A percentile compares a stretch with the other conserved stretches of the same genome.
Evolutionary conservation across 2,888 invertebrate genomes (phyloP).

Genomic region (Lathronympha strigana): DNA sequence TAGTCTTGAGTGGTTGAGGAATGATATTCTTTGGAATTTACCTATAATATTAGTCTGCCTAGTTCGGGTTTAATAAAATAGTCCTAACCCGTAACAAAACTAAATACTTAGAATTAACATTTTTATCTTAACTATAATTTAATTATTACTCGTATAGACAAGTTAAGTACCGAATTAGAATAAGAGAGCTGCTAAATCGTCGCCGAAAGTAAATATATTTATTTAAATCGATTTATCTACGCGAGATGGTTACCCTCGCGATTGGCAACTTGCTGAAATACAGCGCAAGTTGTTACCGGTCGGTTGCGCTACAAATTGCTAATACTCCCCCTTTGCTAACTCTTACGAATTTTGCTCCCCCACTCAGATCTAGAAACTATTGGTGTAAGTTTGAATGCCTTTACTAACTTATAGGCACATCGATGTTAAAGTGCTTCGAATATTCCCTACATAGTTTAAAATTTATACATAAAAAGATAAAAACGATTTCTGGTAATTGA

Average conservation of each 20-base stretch:
- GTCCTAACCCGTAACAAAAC: too few species aligned
- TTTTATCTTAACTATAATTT: too few species aligned
- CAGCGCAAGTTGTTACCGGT: constrained; percentile 80
- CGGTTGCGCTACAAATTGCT: constrained; percentile 74
- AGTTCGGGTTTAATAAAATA: too few species aligned
- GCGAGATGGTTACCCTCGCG: constrained; percentile 54
- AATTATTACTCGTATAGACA: too few species aligned
- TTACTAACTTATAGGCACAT: constrained; percentile 14
- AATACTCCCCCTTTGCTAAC: constrained; percentile 64
- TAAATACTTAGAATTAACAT: too few species aligned
- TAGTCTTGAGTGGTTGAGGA: too few species aligned
- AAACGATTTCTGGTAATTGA: not conserved
- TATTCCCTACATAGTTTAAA: not conserved
- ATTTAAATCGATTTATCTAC: not conserved
- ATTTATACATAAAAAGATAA: not conserved
- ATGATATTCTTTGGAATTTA: too few species aligned
- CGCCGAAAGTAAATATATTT: too few species aligned
- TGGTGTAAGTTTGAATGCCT: constrained; percentile 22
- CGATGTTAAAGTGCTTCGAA: constrained; percentile 8
- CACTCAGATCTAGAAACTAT: constrained; percentile 24
- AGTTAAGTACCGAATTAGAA: too few species aligned
- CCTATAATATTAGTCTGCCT: too few species aligned
- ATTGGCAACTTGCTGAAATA: constrained; percentile 80
- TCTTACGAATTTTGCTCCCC: constrained; percentile 55
- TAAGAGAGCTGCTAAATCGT: too few species aligned